Base-by-base conservation (phyloP, 2,797 vertebrate species). In the Acipenser ruthenus region DNA sequence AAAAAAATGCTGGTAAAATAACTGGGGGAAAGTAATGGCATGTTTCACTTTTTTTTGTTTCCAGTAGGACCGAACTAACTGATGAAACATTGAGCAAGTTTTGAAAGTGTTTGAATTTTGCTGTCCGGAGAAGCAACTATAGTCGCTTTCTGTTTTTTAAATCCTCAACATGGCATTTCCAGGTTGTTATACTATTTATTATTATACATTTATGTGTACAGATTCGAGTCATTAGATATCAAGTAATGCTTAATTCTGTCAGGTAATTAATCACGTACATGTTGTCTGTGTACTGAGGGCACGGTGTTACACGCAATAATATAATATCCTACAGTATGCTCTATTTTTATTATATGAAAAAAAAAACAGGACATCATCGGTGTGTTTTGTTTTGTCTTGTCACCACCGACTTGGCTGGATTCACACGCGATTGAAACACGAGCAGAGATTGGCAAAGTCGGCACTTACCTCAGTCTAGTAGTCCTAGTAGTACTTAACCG, bases 31-130 rank as follows among this genome's bases (percentile, higher is more conserved):
- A 37, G 23, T 37, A 37, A 37, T 37, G 23, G 23, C 23, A 37
- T 37, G 9, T 55, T 10, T 37, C 6, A 48, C 13, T 23, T 1
- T 15, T 37, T 50, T 11, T n/a, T 13, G 66, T 74, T 75, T 77
- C 71, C 55, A 18, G 1, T 9, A 72, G 77, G 72, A 71, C 3
- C 6, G 48, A 62, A 60, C 70, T 68, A 65, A 8, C 13, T 12
- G 68, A 68, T 61, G 73, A 51, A 60, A 6, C 13, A 51, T 12
- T 60, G 49, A 23, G 63, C 50, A 62, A 65, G 58, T 71, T 71
- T 71, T 68, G 58, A 68, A 71, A 62, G 60, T 70, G 65, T 15
- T 49, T 47, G 10, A 65, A 60, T 5, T 56, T 48, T 5, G 1
- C 0, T 7, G 23, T 3, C 1, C 6, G n/a, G 3, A 18, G 37